phyloP scores from a whole-genome alignment of 2,888 invertebrate species.

The Sipunculus nudus region DNA sequence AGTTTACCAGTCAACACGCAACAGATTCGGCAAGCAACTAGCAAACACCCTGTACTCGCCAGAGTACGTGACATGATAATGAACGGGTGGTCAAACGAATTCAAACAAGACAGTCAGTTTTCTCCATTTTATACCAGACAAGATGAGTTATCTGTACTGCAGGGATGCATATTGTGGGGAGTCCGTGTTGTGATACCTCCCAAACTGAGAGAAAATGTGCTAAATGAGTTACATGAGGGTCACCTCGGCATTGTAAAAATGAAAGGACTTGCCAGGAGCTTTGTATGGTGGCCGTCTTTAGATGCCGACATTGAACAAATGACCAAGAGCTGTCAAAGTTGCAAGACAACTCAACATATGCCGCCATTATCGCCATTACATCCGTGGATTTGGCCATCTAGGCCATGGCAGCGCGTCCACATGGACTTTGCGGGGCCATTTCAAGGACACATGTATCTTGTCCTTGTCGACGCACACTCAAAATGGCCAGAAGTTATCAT shows the following conservation, averaged over 20 bases:
- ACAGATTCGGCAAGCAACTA: background rate
- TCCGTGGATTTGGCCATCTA: background rate
- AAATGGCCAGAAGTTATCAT: conserved; percentile 5
- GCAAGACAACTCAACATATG: background rate
- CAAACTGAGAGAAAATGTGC: background rate
- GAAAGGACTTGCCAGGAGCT: background rate
- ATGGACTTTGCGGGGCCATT: conserved; percentile 4
- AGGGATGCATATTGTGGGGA: background rate
- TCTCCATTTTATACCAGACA: background rate
- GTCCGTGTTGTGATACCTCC: background rate
- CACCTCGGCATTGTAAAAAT: background rate
- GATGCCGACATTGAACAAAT: background rate
- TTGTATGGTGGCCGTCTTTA: conserved; percentile 1
- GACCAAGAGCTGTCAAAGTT: background rate
- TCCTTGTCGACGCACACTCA: background rate
- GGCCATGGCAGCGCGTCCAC: conserved; percentile 9
- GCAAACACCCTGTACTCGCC: background rate
- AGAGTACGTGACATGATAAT: background rate
- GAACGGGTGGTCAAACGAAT: background rate
- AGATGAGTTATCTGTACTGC: background rate
- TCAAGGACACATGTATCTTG: background rate
- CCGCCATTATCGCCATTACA: conserved; percentile 4
- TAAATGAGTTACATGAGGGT: background rate
- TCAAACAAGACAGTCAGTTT: background rate
- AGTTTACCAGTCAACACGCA: background rate